Evolutionary conservation across 1,140 invertebrate genomes (phyloP).

Genomic region (Gerris buenoi): DNA sequence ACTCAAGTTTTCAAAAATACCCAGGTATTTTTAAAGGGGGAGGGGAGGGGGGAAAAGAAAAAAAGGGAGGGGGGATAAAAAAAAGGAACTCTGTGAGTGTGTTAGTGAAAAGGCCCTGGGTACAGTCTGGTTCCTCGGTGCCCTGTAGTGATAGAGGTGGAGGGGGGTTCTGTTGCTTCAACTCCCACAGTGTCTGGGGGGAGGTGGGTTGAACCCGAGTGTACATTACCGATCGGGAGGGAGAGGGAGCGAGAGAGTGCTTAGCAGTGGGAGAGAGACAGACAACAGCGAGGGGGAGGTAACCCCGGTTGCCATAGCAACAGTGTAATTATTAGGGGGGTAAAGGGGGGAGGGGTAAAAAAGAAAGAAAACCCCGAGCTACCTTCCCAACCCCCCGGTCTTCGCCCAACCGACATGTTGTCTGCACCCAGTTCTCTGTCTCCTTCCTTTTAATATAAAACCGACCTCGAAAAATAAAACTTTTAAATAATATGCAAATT

Average conservation of each 20-base stretch:
- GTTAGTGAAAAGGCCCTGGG: background rate
- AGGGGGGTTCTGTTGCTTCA: background rate
- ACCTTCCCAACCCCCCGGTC: background rate
- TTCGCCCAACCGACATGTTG: background rate
- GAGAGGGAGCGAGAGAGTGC: background rate
- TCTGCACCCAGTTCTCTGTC: background rate
- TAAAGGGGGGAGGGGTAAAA: background rate
- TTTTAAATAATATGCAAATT: background rate
- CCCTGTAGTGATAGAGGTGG: background rate
- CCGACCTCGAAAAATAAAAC: background rate
- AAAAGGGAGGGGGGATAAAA: no score
- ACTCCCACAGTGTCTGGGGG: background rate
- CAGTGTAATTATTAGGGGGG: constrained; percentile 13
- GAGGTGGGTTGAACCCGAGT: constrained; percentile 4
- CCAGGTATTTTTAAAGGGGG: background rate
- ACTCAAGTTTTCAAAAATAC: no score
- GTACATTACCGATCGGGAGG: constrained; percentile 14
- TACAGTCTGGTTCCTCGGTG: background rate
- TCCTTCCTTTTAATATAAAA: background rate
- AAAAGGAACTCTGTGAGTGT: background rate
- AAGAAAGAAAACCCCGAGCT: constrained; percentile 7
- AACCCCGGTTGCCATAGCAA: constrained; percentile 10
- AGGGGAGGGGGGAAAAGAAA: no score
- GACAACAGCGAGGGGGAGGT: background rate
- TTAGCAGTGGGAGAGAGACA: background rate